A percentile compares a stretch with the other conserved stretches of the same genome.
These are phyloP conservation scores for Lerema accius DNA, from an alignment of 1,140 invertebrate species.

Conservation along the genomic window DNA sequence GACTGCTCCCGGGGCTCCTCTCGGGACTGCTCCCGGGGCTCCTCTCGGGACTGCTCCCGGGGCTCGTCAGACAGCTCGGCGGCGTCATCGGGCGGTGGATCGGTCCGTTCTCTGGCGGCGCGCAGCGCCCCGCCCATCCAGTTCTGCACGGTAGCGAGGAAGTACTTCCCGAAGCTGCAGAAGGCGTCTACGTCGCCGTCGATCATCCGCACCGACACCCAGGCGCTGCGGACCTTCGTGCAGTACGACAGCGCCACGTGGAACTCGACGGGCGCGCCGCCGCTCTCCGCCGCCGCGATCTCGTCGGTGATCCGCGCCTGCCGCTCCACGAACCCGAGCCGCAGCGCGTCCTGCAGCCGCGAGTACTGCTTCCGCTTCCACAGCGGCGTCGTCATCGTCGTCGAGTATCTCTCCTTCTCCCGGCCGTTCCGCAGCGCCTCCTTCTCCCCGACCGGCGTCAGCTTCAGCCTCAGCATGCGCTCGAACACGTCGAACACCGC, in stretches of 20 bases:
- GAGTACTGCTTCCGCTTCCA: constrained; percentile 58
- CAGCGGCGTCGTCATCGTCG: constrained; percentile 43
- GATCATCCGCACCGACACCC: constrained; percentile 33
- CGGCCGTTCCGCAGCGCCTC: constrained; percentile 36
- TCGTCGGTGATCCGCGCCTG: constrained; percentile 53
- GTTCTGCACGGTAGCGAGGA: constrained; percentile 40
- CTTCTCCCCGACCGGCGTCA: constrained; percentile 46
- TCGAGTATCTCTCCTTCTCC: constrained; percentile 50
- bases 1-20: no score
- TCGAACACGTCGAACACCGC: constrained; percentile 47
- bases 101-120: constrained; percentile 33
- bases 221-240: constrained; percentile 35
- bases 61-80: no score
- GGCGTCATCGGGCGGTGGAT: background rate
- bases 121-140: constrained; percentile 51
- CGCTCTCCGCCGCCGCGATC: constrained; percentile 39
- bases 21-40: no score
- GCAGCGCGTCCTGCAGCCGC: constrained; percentile 30
- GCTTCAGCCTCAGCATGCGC: constrained; percentile 47
- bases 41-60: no score
- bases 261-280: constrained; percentile 43
- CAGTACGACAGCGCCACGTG: constrained; percentile 44
- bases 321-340: constrained; percentile 42
- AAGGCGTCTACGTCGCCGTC: constrained; percentile 48
- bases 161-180: constrained; percentile 60